Conservation (phyloP, 2,797 vertebrate genomes). For the Leucoraja ocellata region DNA sequence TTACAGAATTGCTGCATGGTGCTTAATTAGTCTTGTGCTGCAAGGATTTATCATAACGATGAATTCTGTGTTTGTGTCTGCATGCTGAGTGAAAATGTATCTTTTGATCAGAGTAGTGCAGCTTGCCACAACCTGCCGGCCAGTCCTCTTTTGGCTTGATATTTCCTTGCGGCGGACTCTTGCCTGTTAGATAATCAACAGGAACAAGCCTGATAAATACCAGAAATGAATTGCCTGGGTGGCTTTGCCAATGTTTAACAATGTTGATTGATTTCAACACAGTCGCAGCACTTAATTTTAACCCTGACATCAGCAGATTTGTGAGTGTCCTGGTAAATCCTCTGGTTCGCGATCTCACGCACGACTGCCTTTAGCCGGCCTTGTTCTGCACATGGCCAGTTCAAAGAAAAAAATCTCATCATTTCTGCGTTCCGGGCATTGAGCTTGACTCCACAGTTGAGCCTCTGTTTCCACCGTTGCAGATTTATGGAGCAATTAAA, state of each 20-base stretch:
- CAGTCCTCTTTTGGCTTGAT: not conserved
- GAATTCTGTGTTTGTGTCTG: not conserved
- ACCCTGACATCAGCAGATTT: not conserved
- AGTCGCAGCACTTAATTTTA: not conserved
- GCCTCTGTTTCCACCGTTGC: not conserved
- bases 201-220: not conserved
- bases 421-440: not conserved
- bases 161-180: not conserved
- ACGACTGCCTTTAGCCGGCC: not conserved
- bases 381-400: not conserved
- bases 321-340: not conserved
- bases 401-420: not conserved
- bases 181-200: not conserved
- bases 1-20: too few relatives aligned
- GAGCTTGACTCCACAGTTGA: not conserved
- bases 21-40: not conserved
- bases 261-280: not conserved
- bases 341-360: not conserved
- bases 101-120: constrained; percentile 17
- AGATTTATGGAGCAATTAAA: not conserved
- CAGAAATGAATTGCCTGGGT: not conserved
- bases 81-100: not conserved
- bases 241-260: not conserved
- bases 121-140: not conserved
- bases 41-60: not conserved